Evolutionary conservation across 2,113 vertebrate genomes (phyloP).

Genomic region (Corvus moneduloides): DNA sequence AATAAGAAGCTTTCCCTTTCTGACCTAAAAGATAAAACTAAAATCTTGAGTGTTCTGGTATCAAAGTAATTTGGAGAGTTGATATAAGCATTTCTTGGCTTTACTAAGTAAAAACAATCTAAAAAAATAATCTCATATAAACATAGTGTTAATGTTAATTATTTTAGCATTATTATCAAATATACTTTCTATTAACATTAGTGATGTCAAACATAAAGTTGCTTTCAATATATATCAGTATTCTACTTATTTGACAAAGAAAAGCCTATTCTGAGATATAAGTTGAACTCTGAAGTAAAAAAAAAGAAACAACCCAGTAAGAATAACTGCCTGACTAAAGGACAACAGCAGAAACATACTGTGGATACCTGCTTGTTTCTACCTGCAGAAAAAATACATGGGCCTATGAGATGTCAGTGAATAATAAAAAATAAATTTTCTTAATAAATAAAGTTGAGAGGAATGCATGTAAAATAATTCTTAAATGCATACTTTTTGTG

Average conservation of each 20-base stretch:
- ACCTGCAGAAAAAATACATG: neutral
- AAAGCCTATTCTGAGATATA: neutral
- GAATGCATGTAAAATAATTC: neutral
- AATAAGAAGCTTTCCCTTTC: neutral
- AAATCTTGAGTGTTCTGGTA: neutral
- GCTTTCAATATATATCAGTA: neutral
- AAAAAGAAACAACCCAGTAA: fast-evolving
- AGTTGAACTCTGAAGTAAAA: neutral
- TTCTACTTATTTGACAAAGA: neutral
- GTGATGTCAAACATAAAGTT: neutral
- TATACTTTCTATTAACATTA: neutral
- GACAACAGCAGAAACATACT: neutral
- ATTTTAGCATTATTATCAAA: neutral
- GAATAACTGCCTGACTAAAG: neutral
- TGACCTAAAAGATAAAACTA: neutral
- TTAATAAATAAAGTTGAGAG: neutral
- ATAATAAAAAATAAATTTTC: neutral
- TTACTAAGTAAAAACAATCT: neutral
- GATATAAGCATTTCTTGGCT: neutral
- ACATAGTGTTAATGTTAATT: neutral
- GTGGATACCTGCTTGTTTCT: neutral
- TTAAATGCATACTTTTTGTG: neutral
- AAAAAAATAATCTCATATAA: neutral
- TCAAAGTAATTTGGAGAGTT: neutral
- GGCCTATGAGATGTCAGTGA: neutral